These are phyloP conservation scores for Echinops telfairi DNA, from an alignment of 2,113 vertebrate genomes.

Conservation along the genomic window DNA sequence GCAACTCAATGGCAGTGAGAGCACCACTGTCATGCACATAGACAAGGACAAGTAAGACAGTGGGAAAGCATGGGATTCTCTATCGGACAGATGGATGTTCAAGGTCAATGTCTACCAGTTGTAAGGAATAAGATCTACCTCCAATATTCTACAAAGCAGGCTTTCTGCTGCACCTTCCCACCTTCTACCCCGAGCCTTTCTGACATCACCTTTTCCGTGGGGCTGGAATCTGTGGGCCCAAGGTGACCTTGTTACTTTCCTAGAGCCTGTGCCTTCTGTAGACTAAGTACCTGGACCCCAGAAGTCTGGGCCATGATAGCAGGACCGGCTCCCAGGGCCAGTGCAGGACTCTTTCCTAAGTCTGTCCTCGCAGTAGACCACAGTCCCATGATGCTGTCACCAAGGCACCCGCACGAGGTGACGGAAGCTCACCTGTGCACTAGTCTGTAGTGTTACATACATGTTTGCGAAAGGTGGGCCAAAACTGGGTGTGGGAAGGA, in stretches of 20 bases:
- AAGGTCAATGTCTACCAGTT: not conserved
- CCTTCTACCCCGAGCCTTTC: not conserved
- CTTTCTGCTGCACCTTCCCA: no score
- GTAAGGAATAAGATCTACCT: not conserved
- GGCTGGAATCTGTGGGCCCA: not conserved
- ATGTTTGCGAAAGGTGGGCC: not conserved
- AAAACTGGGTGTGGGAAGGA: not conserved
- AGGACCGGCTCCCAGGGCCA: not conserved
- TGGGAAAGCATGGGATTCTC: not conserved
- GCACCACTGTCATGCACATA: not conserved
- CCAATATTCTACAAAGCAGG: not conserved
- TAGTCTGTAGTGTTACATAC: not conserved
- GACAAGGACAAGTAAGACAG: not conserved
- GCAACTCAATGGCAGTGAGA: no score
- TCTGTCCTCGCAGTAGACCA: not conserved
- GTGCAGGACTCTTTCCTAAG: not conserved
- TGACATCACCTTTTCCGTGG: not conserved
- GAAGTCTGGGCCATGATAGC: not conserved
- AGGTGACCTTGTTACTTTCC: not conserved
- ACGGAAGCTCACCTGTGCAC: not conserved
- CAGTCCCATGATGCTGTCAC: not conserved
- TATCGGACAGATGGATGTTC: rapidly evolving
- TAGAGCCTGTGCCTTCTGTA: not conserved
- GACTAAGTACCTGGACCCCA: not conserved
- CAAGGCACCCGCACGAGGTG: not conserved